These are phyloP conservation scores for Melopsittacus undulatus DNA, from an alignment of 2,797 vertebrate species.

Conservation along the genomic window DNA sequence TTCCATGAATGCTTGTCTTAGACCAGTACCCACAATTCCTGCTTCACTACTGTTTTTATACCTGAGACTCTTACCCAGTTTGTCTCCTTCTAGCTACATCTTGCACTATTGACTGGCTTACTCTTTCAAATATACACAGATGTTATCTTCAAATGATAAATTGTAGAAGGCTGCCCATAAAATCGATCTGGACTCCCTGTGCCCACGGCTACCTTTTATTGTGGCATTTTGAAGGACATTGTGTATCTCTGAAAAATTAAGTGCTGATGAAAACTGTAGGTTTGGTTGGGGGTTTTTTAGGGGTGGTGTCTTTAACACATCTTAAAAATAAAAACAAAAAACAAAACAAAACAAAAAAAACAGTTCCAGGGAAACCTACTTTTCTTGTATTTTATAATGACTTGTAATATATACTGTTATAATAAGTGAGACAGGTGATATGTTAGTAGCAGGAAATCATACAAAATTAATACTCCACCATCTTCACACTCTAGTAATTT, in stretches of 20 bases:
- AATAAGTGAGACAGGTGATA: slow-evolving; percentile 21
- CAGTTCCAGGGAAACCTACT: slow-evolving; percentile 8
- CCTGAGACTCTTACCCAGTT: slow-evolving; percentile 33
- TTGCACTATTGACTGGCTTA: slow-evolving; percentile 65
- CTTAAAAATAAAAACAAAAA: not conserved
- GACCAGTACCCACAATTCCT: not conserved
- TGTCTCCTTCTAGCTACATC: slow-evolving; percentile 52
- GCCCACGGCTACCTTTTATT: slow-evolving; percentile 80
- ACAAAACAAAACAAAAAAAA: not conserved
- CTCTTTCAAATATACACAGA: slow-evolving; percentile 75
- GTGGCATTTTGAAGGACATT: slow-evolving; percentile 80
- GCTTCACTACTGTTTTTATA: slow-evolving; percentile 48
- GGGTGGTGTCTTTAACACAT: not conserved
- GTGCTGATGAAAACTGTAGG: slow-evolving; percentile 53
- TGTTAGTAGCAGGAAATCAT: not conserved
- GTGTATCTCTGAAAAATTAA: slow-evolving; percentile 68
- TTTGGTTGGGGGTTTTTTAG: not conserved
- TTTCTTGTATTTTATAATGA: slow-evolving; percentile 23
- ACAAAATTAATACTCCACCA: slow-evolving; percentile 26
- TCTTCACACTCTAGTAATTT: slow-evolving; percentile 2
- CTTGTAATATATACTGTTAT: slow-evolving; percentile 12
- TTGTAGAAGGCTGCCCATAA: slow-evolving; percentile 73
- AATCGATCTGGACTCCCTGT: slow-evolving; percentile 82
- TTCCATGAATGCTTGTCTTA: not conserved
- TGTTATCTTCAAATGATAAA: slow-evolving; percentile 84